Evolutionary conservation across 2,113 vertebrate species (phyloP).

Genomic region (Melanostigma gelatinosum): DNA sequence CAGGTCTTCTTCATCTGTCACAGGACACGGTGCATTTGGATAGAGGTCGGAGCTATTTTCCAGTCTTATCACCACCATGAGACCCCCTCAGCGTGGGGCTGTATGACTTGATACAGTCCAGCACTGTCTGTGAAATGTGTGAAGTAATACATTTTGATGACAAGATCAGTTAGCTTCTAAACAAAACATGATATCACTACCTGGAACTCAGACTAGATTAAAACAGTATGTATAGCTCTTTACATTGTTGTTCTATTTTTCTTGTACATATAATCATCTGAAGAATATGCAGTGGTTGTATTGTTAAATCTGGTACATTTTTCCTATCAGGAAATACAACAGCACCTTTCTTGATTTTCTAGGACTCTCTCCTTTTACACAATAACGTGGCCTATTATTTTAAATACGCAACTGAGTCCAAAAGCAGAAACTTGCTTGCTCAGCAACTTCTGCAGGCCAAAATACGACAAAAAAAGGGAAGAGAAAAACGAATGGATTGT

Average conservation of each 20-base stretch:
- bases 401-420: conserved; percentile 56
- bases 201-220: not conserved
- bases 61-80: not conserved
- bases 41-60: conserved; percentile 2
- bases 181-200: not conserved
- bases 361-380: conserved; percentile 12
- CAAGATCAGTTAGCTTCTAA: conserved; percentile 7
- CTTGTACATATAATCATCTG: conserved; percentile 16
- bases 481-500: conserved; percentile 63
- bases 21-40: conserved; percentile 36
- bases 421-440: conserved; percentile 49
- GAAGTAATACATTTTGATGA: conserved; percentile 3
- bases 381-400: conserved; percentile 30
- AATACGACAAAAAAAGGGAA: conserved; percentile 36
- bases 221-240: conserved; percentile 9
- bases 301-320: conserved; percentile 26
- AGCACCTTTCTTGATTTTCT: conserved; percentile 17
- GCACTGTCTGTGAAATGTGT: not conserved
- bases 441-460: conserved; percentile 47
- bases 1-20: conserved; percentile 45
- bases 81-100: conserved; percentile 33
- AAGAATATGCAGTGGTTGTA: conserved; percentile 17
- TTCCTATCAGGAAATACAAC: conserved; percentile 28
- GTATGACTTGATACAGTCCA: not conserved
- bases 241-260: not conserved